Conservation (phyloP, 2,113 vertebrate species). For the Poicephalus meyeri region DNA sequence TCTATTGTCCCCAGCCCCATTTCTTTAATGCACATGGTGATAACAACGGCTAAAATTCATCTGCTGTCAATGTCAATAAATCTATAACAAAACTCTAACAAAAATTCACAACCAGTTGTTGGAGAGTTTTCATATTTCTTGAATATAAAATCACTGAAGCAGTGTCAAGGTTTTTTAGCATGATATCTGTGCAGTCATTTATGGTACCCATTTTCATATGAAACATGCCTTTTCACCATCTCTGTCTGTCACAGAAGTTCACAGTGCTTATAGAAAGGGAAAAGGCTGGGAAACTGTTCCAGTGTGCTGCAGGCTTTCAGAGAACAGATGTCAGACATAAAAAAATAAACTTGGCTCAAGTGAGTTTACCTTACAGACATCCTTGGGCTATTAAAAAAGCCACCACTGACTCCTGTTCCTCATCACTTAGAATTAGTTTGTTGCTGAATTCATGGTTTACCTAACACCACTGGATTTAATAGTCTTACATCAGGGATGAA, state of each 20-base stretch:
- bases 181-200: background rate
- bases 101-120: background rate
- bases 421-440: slow-evolving; percentile 22
- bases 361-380: slow-evolving; percentile 48
- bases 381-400: slow-evolving; percentile 4
- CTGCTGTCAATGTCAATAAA: background rate
- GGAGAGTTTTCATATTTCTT: background rate
- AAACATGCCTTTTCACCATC: background rate
- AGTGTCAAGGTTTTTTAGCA: background rate
- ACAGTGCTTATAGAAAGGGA: background rate
- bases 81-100: background rate
- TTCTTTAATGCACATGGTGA: background rate
- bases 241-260: background rate
- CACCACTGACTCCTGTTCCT: background rate
- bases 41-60: background rate
- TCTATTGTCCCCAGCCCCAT: background rate
- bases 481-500: background rate
- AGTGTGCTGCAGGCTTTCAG: slow-evolving; percentile 27
- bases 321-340: slow-evolving; percentile 54
- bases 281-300: background rate
- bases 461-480: background rate
- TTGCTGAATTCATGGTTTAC: slow-evolving; percentile 43
- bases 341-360: slow-evolving; percentile 35
- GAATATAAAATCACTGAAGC: background rate
- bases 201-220: background rate